phyloP scores from a whole-genome alignment of 2,797 vertebrate genomes.

The Tauraco hartlaubi region DNA sequence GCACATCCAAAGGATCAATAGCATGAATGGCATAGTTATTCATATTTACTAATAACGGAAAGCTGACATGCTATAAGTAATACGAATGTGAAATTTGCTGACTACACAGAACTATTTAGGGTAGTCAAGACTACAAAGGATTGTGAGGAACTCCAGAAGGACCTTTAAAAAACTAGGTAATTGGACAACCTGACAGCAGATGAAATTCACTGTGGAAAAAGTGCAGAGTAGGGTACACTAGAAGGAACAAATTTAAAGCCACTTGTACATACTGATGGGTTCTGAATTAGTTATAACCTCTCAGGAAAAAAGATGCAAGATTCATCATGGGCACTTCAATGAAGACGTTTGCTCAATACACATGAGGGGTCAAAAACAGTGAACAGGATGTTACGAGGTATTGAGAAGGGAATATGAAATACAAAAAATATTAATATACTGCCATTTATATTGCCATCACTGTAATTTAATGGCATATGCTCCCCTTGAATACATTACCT shows the following conservation, averaged over 20 bases:
- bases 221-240: slow-evolving; percentile 57
- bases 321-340: slow-evolving; percentile 30
- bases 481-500: slow-evolving; percentile 57
- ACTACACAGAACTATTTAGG: slow-evolving; percentile 33
- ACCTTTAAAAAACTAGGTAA: slow-evolving; percentile 72
- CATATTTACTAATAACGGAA: slow-evolving; percentile 80
- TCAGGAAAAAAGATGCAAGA: slow-evolving; percentile 56
- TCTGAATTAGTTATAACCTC: slow-evolving; percentile 69
- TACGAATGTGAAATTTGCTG: slow-evolving; percentile 64
- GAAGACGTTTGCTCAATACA: slow-evolving; percentile 54
- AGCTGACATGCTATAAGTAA: slow-evolving; percentile 67
- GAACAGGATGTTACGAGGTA: slow-evolving; percentile 37
- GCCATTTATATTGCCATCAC: slow-evolving; percentile 67
- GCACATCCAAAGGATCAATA: slow-evolving; percentile 64
- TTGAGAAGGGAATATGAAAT: slow-evolving; percentile 64
- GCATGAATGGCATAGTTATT: slow-evolving; percentile 52
- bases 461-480: slow-evolving; percentile 60
- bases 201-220: slow-evolving; percentile 73
- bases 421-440: slow-evolving; percentile 70
- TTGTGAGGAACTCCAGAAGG: slow-evolving; percentile 55
- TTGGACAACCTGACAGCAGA: slow-evolving; percentile 71
- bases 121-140: slow-evolving; percentile 42
- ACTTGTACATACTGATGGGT: slow-evolving; percentile 61
- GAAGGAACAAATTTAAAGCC: slow-evolving; percentile 64
- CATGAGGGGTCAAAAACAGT: slow-evolving; percentile 58